phyloP scores from a whole-genome alignment of 2,888 invertebrate genomes.

The Troides helena region DNA sequence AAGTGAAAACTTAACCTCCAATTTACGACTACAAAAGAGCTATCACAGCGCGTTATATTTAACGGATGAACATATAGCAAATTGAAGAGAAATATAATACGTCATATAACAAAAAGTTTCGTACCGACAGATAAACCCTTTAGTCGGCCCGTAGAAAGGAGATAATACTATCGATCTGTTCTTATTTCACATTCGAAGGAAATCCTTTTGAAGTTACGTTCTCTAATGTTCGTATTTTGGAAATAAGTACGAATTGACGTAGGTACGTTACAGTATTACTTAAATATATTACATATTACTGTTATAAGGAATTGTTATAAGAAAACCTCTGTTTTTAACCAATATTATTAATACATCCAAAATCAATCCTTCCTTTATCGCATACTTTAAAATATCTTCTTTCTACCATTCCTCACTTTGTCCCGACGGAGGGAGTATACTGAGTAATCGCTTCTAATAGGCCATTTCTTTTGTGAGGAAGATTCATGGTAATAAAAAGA shows the following conservation, averaged over 20 bases:
- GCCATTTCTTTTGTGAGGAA: no score
- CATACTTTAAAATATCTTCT: no score
- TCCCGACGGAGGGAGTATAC: no score
- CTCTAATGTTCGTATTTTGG: neutral
- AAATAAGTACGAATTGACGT: neutral
- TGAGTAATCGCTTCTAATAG: no score
- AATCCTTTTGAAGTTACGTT: neutral
- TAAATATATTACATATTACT: neutral
- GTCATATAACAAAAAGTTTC: neutral
- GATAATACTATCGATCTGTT: conserved; percentile 5
- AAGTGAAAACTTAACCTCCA: neutral
- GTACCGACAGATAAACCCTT: conserved; percentile 3
- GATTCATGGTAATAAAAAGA: no score
- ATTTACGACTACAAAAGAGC: neutral
- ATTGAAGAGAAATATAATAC: neutral
- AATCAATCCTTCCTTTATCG: no score
- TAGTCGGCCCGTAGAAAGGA: neutral
- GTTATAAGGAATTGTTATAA: no score
- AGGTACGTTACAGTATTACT: neutral
- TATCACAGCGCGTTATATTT: neutral
- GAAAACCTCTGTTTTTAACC: no score
- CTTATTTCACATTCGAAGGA: neutral
- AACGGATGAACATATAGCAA: neutral
- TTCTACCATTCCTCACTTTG: no score
- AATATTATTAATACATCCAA: no score